Percentiles rank a stretch among this genome's conserved stretches.
These are phyloP conservation scores for Melanostoma mellinum DNA, from an alignment of 2,888 invertebrate species.

Conservation along the genomic window DNA sequence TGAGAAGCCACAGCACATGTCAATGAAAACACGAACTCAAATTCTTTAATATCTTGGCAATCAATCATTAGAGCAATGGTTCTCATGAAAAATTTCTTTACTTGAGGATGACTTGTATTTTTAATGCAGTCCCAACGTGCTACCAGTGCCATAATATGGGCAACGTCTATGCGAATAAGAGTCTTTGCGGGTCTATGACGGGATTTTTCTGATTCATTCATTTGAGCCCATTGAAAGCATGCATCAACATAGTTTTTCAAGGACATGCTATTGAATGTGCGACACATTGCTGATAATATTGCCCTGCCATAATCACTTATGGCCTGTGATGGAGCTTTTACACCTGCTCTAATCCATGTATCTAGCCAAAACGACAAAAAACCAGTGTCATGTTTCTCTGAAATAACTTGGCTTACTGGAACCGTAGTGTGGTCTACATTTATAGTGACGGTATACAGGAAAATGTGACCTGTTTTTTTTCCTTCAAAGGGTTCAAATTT, in stretches of 20 bases:
- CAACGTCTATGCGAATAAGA: background rate
- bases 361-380: background rate
- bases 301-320: background rate
- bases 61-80: background rate
- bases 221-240: slow-evolving; percentile 2
- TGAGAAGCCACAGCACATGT: background rate
- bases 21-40: background rate
- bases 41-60: background rate
- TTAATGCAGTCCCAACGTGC: background rate
- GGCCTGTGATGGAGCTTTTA: slow-evolving; percentile 1
- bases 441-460: background rate
- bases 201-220: no score
- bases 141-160: background rate
- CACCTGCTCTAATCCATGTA: background rate
- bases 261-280: background rate
- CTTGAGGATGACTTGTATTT: background rate
- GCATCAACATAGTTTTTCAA: background rate
- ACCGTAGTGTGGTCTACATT: background rate
- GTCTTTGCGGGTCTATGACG: no score
- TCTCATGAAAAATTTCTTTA: background rate
- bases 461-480: background rate
- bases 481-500: background rate
- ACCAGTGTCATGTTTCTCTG: background rate
- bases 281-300: background rate
- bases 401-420: background rate